Conservation (phyloP, 1,140 invertebrate genomes). For the Epicauta chinensis region DNA sequence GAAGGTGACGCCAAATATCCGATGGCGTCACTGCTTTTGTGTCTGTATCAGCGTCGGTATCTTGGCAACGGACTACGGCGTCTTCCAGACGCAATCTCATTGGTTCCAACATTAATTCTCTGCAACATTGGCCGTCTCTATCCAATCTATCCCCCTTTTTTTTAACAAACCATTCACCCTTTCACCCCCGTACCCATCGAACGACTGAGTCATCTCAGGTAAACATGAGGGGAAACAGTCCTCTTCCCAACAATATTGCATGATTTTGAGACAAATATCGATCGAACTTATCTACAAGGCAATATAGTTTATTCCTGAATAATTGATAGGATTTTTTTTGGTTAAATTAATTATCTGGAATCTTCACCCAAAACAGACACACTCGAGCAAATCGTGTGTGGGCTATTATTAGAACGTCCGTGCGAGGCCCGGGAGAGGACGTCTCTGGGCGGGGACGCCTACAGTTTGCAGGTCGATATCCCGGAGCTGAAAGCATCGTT, state of each 20-base stretch:
- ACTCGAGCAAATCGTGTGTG: not conserved
- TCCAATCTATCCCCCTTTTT: not conserved
- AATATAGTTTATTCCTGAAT: slow-evolving; percentile 2
- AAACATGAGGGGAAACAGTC: slow-evolving; percentile 16
- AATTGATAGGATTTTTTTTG: slow-evolving; percentile 5
- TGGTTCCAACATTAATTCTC: slow-evolving; percentile 6
- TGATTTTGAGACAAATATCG: slow-evolving; percentile 14
- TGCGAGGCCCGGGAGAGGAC: slow-evolving; percentile 7
- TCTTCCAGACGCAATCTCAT: slow-evolving; percentile 15
- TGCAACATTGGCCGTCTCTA: slow-evolving; percentile 6
- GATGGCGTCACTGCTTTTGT: slow-evolving; percentile 11
- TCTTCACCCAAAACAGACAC: not conserved
- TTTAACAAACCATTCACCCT: too few species aligned
- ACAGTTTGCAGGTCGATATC: slow-evolving; percentile 14
- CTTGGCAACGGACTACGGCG: slow-evolving; percentile 11
- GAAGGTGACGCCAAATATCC: not conserved
- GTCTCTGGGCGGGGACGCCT: slow-evolving; percentile 12
- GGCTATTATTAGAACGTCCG: not conserved
- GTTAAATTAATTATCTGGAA: too few species aligned
- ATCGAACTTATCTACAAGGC: slow-evolving; percentile 2
- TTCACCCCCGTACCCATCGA: not conserved
- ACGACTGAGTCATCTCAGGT: slow-evolving; percentile 19
- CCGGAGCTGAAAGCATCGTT: slow-evolving; percentile 14
- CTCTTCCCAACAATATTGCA: slow-evolving; percentile 2
- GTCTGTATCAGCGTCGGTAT: slow-evolving; percentile 16